Evolutionary conservation across 2,113 vertebrate species (phyloP).

Genomic region (Danio rerio): GRCz12tu NC_133192.1:54698501-54699000

Average conservation of each 20-base stretch:
- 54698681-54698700: constrained; percentile 58
- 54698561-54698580: constrained; percentile 3
- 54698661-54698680: constrained; percentile 43
- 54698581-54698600: constrained; percentile 27
- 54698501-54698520: constrained; percentile 18
- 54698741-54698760: constrained; percentile 40
- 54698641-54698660: constrained; percentile 57
- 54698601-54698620: constrained; percentile 48
- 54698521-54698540: constrained; percentile 13
- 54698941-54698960: too few relatives aligned
- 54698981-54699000: too few relatives aligned
- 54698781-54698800: constrained; percentile 59
- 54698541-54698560: constrained; percentile 21
- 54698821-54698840: constrained; percentile 69
- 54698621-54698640: constrained; percentile 55
- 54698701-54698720: constrained; percentile 17
- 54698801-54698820: constrained; percentile 62
- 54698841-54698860: too few relatives aligned
- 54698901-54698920: too few relatives aligned
- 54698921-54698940: too few relatives aligned
- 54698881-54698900: too few relatives aligned
- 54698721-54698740: constrained; percentile 35
- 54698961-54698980: too few relatives aligned
- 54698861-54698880: too few relatives aligned
- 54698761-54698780: rapidly evolving